These are phyloP conservation scores for Xiphorhynchus elegans DNA, from an alignment of 2,113 vertebrate genomes.

Conservation along the genomic window DNA sequence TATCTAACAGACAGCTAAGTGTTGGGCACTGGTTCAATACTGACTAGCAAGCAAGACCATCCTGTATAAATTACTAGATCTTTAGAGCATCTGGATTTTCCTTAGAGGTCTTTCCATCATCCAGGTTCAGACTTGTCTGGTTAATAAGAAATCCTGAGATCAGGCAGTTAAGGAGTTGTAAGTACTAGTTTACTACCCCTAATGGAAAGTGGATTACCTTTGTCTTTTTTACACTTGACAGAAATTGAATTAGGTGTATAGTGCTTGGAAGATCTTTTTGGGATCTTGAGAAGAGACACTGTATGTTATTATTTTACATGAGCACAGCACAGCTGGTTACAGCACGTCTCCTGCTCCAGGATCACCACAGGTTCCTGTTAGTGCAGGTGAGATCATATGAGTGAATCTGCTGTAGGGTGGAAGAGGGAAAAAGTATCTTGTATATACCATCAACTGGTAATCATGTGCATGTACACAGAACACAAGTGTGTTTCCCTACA, in stretches of 20 bases:
- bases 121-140: not conserved
- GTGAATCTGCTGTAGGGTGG: not conserved
- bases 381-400: not conserved
- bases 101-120: not conserved
- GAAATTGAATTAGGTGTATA: not conserved
- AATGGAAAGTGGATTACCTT: slow-evolving; percentile 9
- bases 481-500: not conserved
- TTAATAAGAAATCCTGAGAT: not conserved
- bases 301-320: not conserved
- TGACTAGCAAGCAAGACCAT: not conserved
- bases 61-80: not conserved
- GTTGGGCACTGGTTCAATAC: not conserved
- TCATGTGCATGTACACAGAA: rapidly evolving
- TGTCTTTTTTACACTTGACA: not conserved
- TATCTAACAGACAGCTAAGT: not conserved
- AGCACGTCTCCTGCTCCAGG: not conserved
- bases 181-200: not conserved
- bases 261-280: not conserved
- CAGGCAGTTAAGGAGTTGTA: not conserved
- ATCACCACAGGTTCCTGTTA: not conserved
- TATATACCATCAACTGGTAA: not conserved
- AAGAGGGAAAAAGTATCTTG: not conserved
- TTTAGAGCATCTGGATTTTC: not conserved
- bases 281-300: not conserved
- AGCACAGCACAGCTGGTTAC: not conserved